phyloP scores from a whole-genome alignment of 2,888 invertebrate species.

The Pyrocoelia pectoralis region DNA sequence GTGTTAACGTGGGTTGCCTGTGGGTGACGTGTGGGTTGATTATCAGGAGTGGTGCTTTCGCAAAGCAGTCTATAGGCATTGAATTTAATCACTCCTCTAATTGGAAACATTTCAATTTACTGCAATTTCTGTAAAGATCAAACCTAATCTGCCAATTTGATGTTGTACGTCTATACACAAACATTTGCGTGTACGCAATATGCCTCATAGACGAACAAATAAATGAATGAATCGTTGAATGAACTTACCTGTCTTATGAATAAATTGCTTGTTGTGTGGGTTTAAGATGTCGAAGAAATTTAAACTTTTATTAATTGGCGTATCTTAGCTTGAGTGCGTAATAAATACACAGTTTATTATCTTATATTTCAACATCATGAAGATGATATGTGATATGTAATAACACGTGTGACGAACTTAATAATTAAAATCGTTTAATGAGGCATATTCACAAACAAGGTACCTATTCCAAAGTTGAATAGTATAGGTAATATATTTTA shows the following conservation, averaged over 20 bases:
- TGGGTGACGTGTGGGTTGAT: conserved; percentile 26
- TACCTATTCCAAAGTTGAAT: background rate
- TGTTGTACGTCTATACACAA: too few species aligned
- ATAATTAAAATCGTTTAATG: background rate
- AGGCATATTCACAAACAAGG: too few species aligned
- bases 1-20: conserved; percentile 30
- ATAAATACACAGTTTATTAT: background rate
- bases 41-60: conserved; percentile 26
- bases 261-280: conserved; percentile 20
- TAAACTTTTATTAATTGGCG: conserved; percentile 23
- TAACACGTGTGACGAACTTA: background rate
- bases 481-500: background rate
- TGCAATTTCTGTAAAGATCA: too few species aligned
- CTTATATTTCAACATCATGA: background rate
- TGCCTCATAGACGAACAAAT: background rate
- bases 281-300: conserved; percentile 24
- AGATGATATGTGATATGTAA: background rate
- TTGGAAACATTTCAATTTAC: too few species aligned
- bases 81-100: conserved; percentile 1
- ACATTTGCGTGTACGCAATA: too few species aligned
- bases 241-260: conserved; percentile 20
- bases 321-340: background rate
- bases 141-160: too few species aligned
- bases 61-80: conserved; percentile 8
- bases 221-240: conserved; percentile 24